Conservation (phyloP, 2,888 invertebrate genomes). For the Synergus laeviventris region DNA sequence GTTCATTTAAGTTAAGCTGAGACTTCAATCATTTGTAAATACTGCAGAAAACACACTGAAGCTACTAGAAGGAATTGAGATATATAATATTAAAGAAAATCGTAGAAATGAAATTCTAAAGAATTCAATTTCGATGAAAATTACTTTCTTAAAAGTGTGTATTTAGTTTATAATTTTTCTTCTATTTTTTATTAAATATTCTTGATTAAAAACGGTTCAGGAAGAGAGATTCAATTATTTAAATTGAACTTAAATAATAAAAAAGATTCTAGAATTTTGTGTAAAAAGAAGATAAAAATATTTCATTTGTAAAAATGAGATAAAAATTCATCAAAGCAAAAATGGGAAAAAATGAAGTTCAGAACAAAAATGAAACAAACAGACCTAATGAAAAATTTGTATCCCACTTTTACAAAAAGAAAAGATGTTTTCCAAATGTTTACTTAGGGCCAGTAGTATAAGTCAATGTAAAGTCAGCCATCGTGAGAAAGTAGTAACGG, state of each 20-base stretch:
- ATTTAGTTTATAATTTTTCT: not conserved
- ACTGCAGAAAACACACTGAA: not conserved
- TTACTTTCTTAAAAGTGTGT: conserved; percentile 1
- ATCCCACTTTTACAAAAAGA: too few relatives aligned
- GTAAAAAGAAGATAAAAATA: not conserved
- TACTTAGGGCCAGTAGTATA: too few relatives aligned
- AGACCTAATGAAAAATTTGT: too few relatives aligned
- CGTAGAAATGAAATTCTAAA: conserved; percentile 1
- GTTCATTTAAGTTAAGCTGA: not conserved
- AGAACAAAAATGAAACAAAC: too few relatives aligned
- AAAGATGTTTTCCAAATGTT: too few relatives aligned
- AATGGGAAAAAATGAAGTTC: too few relatives aligned
- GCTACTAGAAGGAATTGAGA: not conserved
- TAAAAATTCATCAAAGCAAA: too few relatives aligned
- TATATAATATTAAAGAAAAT: conserved; percentile 5
- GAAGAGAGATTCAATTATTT: too few relatives aligned
- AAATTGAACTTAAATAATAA: not conserved
- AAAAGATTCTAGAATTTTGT: not conserved
- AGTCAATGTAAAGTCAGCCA: too few relatives aligned
- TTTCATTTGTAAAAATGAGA: not conserved
- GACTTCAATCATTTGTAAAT: not conserved
- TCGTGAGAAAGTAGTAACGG: too few relatives aligned
- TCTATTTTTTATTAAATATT: not conserved
- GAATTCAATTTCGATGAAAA: conserved; percentile 1
- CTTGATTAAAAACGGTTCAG: too few relatives aligned